phyloP scores from a whole-genome alignment of 2,888 invertebrate species.

The Troilus luridus region DNA sequence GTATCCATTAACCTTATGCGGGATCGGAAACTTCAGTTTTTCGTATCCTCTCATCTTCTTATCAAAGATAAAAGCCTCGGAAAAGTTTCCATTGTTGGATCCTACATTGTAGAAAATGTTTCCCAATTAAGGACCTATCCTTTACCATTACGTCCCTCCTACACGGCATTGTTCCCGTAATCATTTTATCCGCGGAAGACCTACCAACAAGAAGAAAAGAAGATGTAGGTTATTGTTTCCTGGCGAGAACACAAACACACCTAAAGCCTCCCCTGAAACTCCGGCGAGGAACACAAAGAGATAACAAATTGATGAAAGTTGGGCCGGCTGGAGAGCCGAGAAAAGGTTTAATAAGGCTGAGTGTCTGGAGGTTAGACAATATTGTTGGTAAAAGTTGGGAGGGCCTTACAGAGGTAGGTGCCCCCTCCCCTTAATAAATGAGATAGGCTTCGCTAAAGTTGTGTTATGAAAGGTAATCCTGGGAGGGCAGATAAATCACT shows the following conservation, averaged over 20 bases:
- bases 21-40: background rate
- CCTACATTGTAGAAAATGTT: background rate
- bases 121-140: background rate
- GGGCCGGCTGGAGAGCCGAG: constrained; percentile 33
- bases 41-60: background rate
- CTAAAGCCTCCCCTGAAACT: constrained; percentile 2
- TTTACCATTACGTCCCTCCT: background rate
- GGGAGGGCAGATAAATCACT: constrained; percentile 53
- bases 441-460: constrained; percentile 48
- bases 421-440: constrained; percentile 54
- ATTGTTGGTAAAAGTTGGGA: constrained; percentile 58
- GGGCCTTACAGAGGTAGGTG: background rate
- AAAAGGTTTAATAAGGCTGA: constrained; percentile 57
- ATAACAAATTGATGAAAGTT: constrained; percentile 58
- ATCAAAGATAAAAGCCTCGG: background rate
- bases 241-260: constrained; percentile 33
- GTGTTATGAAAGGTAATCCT: constrained; percentile 59
- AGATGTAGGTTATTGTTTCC: constrained; percentile 28
- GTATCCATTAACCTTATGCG: background rate
- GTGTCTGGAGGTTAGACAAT: constrained; percentile 58
- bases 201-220: background rate
- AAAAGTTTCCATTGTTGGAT: constrained; percentile 1
- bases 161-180: constrained; percentile 6
- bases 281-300: constrained; percentile 41
- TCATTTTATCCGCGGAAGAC: background rate